Percentiles rank a stretch among this genome's conserved stretches.
Evolutionary conservation across 2,113 vertebrate species (phyloP).

Genomic region (Grus americana): DNA sequence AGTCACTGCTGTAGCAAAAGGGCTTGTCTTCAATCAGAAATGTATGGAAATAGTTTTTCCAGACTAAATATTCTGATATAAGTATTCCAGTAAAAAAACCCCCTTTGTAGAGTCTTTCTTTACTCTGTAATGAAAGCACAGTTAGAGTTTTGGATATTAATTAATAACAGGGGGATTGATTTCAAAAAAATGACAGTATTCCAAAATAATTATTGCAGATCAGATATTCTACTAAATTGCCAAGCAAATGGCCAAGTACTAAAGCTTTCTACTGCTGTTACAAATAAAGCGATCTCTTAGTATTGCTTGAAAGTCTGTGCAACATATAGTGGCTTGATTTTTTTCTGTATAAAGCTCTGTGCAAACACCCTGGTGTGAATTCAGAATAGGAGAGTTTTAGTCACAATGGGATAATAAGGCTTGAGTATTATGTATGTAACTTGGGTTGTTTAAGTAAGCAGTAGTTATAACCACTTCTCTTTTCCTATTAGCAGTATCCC

Average conservation of each 20-base stretch:
- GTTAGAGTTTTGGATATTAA: background rate
- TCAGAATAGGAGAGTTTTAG: background rate
- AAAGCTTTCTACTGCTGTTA: background rate
- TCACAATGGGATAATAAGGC: background rate
- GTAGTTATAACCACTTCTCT: slow-evolving; percentile 5
- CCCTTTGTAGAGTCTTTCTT: background rate
- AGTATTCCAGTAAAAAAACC: background rate
- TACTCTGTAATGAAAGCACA: background rate
- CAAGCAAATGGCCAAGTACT: background rate
- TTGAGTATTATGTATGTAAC: slow-evolving; percentile 6
- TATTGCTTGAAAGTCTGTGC: background rate
- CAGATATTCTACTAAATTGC: background rate
- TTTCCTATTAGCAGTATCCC: slow-evolving; percentile 13
- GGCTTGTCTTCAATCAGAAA: background rate
- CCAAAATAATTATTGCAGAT: background rate
- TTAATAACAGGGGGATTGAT: background rate
- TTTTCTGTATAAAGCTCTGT: background rate
- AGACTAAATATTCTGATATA: background rate
- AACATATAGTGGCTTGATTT: background rate
- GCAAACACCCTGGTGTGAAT: background rate
- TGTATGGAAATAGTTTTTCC: background rate
- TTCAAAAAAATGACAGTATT: background rate
- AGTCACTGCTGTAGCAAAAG: background rate
- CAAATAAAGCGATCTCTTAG: background rate
- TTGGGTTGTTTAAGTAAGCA: slow-evolving; percentile 33